Base-by-base conservation (phyloP, 2,113 vertebrate genomes). In the Smithornis capensis region DNA sequence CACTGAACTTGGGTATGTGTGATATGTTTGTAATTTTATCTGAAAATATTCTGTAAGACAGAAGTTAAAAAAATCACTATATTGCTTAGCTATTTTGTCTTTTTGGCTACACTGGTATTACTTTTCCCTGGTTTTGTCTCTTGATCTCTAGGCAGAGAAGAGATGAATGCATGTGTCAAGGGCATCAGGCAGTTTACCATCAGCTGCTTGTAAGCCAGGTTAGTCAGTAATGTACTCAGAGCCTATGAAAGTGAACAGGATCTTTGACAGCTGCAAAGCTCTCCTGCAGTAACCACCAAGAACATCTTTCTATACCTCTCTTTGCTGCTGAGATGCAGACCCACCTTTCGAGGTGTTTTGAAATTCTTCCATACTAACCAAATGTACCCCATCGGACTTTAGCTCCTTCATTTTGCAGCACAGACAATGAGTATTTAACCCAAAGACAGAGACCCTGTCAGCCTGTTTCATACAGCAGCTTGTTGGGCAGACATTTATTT, bases 391-490 rank as follows among this genome's bases (percentile, higher is more conserved):
- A 35, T 13, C 2, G 5, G 22, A 33, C 21, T 85, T 65, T 3
- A 62, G 29, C 28, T 60, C 57, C 57, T 87, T 69, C 1, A 2
- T 84, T 92, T 78, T 88, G 35, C 33, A 70, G 71, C 14, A 40
- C 42, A 62, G 55, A 83, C 70, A 87, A n/a, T 31, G 40, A 83
- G 37, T 68, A 90, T 88, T 75, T 94, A 75, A 94, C 93, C 71
- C 38, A 67, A 85, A 83, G 90, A 88, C 35, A 78, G 38, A 71
- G 90, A 65, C 71, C 14, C 6, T 63, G 79, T 91, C 70, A 85
- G 53, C 19, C 65, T 38, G 56, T 69, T 94, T 90, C 38, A 70
- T 67, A 83, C 60, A 94, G 71, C 82, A 90, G 76, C 90, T 67
- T 77, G 67, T 90, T n/a, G 60, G 83, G 71, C 3, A 2, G 92